These are phyloP conservation scores for Tetragnatha versicolor DNA, from an alignment of 1,140 invertebrate species.

Conservation along the genomic window DNA sequence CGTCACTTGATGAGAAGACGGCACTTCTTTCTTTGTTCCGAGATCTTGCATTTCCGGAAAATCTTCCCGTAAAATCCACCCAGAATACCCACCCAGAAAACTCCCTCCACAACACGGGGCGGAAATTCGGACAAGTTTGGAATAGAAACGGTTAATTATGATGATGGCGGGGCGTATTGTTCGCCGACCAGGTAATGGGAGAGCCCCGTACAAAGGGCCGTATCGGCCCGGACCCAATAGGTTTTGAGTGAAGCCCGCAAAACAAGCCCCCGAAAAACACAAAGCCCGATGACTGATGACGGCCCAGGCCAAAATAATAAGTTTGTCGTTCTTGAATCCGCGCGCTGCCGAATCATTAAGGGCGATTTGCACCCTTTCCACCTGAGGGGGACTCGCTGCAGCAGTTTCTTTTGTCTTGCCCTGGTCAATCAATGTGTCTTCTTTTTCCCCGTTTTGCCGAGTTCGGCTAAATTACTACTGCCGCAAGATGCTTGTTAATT, in stretches of 20 bases:
- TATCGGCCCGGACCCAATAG: conserved; percentile 40
- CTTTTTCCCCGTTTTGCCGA: conserved; percentile 53
- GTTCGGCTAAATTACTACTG: conserved; percentile 49
- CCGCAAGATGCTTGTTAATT: conserved; percentile 39
- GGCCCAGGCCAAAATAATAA: conserved; percentile 47
- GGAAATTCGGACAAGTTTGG: conserved; percentile 52
- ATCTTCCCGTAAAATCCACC: too few relatives aligned
- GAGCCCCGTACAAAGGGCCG: conserved; percentile 14
- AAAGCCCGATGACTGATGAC: conserved; percentile 50
- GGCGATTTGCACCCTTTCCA: background rate
- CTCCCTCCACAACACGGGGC: conserved; percentile 39
- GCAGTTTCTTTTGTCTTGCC: conserved; percentile 51
- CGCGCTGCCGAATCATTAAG: conserved; percentile 35
- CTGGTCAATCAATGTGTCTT: conserved; percentile 53
- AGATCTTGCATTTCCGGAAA: conserved; percentile 54
- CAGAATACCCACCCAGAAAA: conserved; percentile 49
- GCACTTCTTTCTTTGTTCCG: conserved; percentile 52
- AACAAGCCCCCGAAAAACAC: conserved; percentile 46
- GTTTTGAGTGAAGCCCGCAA: conserved; percentile 43
- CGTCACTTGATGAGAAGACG: conserved; percentile 53
- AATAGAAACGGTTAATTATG: conserved; percentile 54
- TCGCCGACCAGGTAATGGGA: conserved; percentile 45
- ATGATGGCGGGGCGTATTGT: conserved; percentile 50
- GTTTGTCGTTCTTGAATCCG: conserved; percentile 46
- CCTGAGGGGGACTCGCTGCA: conserved; percentile 23